phyloP scores from a whole-genome alignment of 2,113 vertebrate species.

The Alosa alosa region DNA sequence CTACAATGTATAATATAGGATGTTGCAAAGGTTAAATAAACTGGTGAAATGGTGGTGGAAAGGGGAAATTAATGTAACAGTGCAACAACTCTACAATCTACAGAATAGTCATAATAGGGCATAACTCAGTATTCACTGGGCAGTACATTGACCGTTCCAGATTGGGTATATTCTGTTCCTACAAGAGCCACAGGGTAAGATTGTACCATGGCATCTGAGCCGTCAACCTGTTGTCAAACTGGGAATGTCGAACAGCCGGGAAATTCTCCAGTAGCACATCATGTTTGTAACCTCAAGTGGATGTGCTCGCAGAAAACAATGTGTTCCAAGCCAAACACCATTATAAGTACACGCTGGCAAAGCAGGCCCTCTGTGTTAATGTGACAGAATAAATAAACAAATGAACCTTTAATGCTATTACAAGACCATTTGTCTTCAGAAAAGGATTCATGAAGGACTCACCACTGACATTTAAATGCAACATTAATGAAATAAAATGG shows the following conservation, averaged over 20 bases:
- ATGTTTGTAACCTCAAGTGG: neutral
- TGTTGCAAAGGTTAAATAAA: too few species aligned
- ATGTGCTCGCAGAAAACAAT: neutral
- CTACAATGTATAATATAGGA: neutral
- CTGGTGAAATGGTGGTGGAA: too few species aligned
- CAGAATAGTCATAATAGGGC: neutral
- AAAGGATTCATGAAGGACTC: neutral
- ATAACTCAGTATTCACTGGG: neutral
- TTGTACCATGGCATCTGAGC: neutral
- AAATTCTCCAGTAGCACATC: neutral
- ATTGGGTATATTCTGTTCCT: neutral
- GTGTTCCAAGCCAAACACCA: neutral
- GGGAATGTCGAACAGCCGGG: neutral
- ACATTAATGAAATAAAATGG: too few species aligned
- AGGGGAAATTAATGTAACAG: neutral
- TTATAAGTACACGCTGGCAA: neutral
- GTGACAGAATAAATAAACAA: neutral
- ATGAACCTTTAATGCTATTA: neutral
- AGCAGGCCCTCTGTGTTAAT: neutral
- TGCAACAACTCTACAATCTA: neutral
- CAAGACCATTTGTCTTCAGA: neutral
- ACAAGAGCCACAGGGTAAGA: neutral
- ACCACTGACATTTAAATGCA: neutral
- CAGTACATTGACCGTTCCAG: neutral
- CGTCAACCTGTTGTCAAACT: neutral